Evolutionary conservation across 2,888 invertebrate genomes (phyloP).

Genomic region (Tinea trinotella): DNA sequence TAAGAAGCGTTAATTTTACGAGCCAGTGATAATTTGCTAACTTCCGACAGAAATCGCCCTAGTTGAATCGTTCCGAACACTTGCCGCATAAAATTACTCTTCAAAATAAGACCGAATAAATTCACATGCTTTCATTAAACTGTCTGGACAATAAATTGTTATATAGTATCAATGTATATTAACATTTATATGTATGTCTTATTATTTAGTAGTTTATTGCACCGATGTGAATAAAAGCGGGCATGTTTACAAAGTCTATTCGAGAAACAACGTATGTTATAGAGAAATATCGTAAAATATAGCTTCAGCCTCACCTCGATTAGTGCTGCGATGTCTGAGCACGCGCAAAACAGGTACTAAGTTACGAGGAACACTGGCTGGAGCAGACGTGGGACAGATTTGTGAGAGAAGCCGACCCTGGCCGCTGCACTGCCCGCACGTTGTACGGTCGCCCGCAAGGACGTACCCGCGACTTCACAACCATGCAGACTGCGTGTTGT

Average conservation of each 20-base stretch:
- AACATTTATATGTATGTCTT: background rate
- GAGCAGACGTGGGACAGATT: constrained; percentile 32
- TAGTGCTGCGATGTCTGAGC: constrained; percentile 25
- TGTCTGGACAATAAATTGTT: constrained; percentile 1
- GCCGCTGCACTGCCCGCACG: background rate
- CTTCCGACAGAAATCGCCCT: constrained; percentile 69
- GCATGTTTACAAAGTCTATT: background rate
- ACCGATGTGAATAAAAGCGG: background rate
- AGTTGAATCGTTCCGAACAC: constrained; percentile 63
- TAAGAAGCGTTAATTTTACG: constrained; percentile 73
- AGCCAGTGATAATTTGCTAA: constrained; percentile 72
- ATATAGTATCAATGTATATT: too few relatives aligned
- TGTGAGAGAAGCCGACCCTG: constrained; percentile 29
- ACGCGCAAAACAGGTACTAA: constrained; percentile 24
- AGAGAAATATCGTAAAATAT: constrained; percentile 15
- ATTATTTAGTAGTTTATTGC: background rate
- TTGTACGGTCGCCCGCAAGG: constrained; percentile 1
- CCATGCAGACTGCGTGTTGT: background rate
- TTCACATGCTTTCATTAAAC: constrained; percentile 21
- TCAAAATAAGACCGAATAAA: constrained; percentile 44
- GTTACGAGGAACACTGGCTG: constrained; percentile 27
- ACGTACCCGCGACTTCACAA: background rate
- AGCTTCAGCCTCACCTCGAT: constrained; percentile 24
- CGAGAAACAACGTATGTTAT: background rate
- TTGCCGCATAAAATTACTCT: constrained; percentile 57